Conservation (phyloP, 2,113 vertebrate genomes). For the Elanus axillaris region DNA sequence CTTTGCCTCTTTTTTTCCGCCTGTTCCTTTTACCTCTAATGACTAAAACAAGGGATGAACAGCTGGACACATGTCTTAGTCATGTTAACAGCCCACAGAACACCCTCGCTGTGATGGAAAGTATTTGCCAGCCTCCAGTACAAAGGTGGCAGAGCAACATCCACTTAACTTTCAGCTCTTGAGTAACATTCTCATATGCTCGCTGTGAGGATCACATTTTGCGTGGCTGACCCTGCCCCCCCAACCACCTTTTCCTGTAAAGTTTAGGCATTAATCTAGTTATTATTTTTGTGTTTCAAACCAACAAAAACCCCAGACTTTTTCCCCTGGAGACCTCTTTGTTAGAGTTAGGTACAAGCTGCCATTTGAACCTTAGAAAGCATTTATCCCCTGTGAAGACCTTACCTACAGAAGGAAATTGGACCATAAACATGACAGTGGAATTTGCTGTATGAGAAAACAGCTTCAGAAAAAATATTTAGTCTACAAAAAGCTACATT, state of each 20-base stretch:
- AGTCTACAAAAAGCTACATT: neutral
- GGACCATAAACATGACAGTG: neutral
- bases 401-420: neutral
- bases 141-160: neutral
- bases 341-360: neutral
- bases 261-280: neutral
- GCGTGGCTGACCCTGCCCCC: neutral
- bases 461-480: neutral
- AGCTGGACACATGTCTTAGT: neutral
- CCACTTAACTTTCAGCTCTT: neutral
- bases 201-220: neutral
- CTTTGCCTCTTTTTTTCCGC: neutral
- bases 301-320: rapidly evolving
- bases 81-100: neutral
- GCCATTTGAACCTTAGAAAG: neutral
- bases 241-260: neutral
- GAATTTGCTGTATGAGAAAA: neutral
- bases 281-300: neutral
- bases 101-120: neutral
- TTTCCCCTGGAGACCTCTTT: neutral
- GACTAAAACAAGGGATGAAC: neutral
- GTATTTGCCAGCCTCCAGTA: neutral
- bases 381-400: neutral
- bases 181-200: neutral
- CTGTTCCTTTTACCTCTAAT: neutral